Conservation (phyloP, 2,797 vertebrate genomes). For the Paramormyrops hopkinsi region DNA sequence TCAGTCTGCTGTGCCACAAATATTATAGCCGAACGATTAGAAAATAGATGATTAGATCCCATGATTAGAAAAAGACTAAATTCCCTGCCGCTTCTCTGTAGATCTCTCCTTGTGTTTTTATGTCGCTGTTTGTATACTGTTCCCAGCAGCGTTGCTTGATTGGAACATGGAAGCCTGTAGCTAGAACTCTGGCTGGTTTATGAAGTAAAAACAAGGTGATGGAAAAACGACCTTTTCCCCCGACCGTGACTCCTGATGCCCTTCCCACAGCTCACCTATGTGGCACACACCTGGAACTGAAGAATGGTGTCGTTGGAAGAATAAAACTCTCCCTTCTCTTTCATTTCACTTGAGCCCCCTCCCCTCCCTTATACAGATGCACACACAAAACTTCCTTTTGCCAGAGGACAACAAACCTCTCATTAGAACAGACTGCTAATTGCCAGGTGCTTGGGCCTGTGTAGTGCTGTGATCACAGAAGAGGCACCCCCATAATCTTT, state of each 20-base stretch:
- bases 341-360: conserved; percentile 47
- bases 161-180: conserved; percentile 26
- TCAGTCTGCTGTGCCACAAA: background rate
- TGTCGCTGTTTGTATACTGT: background rate
- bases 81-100: conserved; percentile 27
- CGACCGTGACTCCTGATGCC: background rate
- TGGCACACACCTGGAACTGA: conserved; percentile 39
- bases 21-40: conserved; percentile 3
- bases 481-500: conserved; percentile 35
- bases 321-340: conserved; percentile 46
- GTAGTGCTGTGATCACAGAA: conserved; percentile 55
- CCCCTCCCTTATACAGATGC: background rate
- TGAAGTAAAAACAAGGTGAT: conserved; percentile 46
- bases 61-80: conserved; percentile 47
- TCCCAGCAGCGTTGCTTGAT: conserved; percentile 11
- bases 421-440: conserved; percentile 62
- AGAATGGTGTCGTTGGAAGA: conserved; percentile 24
- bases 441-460: conserved; percentile 56
- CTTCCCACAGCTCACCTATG: background rate
- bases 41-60: background rate
- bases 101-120: conserved; percentile 5
- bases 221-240: conserved; percentile 37
- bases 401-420: conserved; percentile 48
- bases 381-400: background rate
- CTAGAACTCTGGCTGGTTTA: conserved; percentile 29